These are phyloP conservation scores for Porites australiensis DNA, from an alignment of 64 coral and sea anemone species.

Conservation along the genomic window DNA sequence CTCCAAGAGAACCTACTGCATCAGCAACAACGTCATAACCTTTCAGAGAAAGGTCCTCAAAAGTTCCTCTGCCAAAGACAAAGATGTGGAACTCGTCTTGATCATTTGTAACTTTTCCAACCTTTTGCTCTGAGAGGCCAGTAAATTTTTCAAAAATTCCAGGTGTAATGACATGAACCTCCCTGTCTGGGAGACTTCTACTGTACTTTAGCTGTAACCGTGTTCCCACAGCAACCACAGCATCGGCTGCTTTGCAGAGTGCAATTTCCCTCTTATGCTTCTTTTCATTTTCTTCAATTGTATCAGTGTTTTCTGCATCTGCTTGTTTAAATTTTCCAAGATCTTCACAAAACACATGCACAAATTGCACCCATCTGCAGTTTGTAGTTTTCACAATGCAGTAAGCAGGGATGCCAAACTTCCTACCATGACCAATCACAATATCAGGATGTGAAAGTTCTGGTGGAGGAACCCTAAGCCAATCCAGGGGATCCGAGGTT, in stretches of 20 bases:
- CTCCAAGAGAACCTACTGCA: background rate
- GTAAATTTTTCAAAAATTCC: no score
- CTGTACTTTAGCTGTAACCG: background rate
- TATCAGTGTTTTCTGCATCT: background rate
- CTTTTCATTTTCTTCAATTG: conserved; percentile 20
- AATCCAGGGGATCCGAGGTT: background rate
- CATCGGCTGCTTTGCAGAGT: conserved; percentile 13
- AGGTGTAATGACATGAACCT: no score
- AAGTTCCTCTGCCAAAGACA: conserved; percentile 21
- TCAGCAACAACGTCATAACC: background rate
- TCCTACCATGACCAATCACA: conserved; percentile 41
- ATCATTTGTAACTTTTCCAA: background rate
- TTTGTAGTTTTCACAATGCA: background rate
- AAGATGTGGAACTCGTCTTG: conserved; percentile 23
- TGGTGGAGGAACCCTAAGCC: background rate
- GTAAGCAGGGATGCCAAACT: conserved; percentile 31
- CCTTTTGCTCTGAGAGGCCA: background rate
- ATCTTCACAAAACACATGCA: background rate
- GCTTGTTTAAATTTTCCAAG: no score
- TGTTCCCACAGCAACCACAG: conserved; percentile 44
- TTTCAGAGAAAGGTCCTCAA: no score
- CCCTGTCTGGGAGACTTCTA: no score
- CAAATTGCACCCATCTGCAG: conserved; percentile 57
- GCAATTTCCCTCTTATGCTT: conserved; percentile 36
- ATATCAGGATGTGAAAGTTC: conserved; percentile 20